Evolutionary conservation across 2,888 invertebrate genomes (phyloP).

Genomic region (Nysson spinosus): DNA sequence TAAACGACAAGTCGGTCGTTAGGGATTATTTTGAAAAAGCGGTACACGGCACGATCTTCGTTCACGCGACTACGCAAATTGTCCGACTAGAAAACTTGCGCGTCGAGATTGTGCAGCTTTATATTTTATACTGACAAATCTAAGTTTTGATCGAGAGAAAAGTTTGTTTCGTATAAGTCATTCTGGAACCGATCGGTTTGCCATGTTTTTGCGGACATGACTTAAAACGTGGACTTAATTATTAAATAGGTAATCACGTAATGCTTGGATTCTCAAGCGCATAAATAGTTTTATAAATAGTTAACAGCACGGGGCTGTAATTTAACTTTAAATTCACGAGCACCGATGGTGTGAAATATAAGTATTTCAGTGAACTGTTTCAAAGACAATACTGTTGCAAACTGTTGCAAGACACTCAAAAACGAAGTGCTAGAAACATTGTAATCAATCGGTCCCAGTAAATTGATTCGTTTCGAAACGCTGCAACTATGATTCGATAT

Average conservation of each 20-base stretch:
- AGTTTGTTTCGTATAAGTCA: constrained; percentile 13
- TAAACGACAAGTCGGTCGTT: constrained; percentile 37
- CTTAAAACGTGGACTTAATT: not conserved
- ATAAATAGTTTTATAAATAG: no score
- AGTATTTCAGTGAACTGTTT: not conserved
- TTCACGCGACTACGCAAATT: constrained; percentile 20
- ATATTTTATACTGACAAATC: constrained; percentile 15
- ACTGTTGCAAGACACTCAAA: not conserved
- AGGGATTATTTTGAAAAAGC: constrained; percentile 33
- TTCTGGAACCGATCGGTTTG: constrained; percentile 21
- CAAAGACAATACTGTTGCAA: not conserved
- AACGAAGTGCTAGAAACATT: not conserved
- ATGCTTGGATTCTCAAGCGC: no score
- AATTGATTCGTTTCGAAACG: not conserved
- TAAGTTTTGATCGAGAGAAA: constrained; percentile 35
- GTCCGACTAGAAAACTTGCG: constrained; percentile 16
- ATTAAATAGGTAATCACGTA: not conserved
- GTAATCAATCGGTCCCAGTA: constrained; percentile 7
- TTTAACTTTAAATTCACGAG: no score
- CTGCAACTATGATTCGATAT: constrained; percentile 12
- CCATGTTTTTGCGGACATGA: not conserved
- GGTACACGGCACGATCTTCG: constrained; percentile 32
- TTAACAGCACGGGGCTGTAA: no score
- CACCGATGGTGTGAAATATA: not conserved
- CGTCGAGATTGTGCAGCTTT: constrained; percentile 10